Percentiles rank a stretch among this genome's conserved stretches.
Conservation (phyloP, 2,888 invertebrate species). For the Zhuqinia jingwanae region DNA sequence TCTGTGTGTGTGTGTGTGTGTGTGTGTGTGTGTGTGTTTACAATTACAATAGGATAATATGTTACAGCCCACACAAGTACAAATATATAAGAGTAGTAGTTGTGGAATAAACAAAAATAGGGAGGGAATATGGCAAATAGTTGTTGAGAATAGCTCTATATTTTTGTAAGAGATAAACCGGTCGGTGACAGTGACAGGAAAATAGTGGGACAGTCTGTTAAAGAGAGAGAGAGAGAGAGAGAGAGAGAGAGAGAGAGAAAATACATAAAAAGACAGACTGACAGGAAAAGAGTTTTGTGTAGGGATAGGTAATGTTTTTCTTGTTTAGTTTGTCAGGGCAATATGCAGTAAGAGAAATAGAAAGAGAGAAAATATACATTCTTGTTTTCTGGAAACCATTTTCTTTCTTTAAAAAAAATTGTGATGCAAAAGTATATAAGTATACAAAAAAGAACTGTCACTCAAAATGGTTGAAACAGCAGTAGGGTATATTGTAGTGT, state of each 20-base stretch:
- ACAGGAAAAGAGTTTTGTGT: too few relatives aligned
- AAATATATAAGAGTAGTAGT: too few relatives aligned
- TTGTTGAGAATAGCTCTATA: background rate
- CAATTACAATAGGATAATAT: too few relatives aligned
- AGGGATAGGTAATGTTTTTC: too few relatives aligned
- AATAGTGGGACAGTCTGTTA: background rate
- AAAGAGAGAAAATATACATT: background rate
- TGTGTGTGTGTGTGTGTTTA: too few relatives aligned
- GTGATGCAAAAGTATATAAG: background rate
- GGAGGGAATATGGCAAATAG: too few relatives aligned
- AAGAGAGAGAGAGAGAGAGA: background rate
- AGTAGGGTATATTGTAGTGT: too few relatives aligned
- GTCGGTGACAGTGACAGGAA: constrained; percentile 37
- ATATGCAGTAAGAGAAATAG: background rate
- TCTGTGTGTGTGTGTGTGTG: too few relatives aligned
- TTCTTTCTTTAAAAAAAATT: background rate
- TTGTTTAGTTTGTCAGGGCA: background rate
- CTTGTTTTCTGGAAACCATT: constrained; percentile 1
- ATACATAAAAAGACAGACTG: background rate
- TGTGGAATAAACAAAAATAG: too few relatives aligned
- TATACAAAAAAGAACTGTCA: constrained; percentile 8
- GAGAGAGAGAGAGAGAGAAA: background rate
- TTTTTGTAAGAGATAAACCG: constrained; percentile 24
- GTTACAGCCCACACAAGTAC: too few relatives aligned
- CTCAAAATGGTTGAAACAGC: constrained; percentile 3